Percentiles rank a stretch among this genome's conserved stretches.
phyloP scores from a whole-genome alignment of 2,888 invertebrate species.

The Mythimna loreyi region DNA sequence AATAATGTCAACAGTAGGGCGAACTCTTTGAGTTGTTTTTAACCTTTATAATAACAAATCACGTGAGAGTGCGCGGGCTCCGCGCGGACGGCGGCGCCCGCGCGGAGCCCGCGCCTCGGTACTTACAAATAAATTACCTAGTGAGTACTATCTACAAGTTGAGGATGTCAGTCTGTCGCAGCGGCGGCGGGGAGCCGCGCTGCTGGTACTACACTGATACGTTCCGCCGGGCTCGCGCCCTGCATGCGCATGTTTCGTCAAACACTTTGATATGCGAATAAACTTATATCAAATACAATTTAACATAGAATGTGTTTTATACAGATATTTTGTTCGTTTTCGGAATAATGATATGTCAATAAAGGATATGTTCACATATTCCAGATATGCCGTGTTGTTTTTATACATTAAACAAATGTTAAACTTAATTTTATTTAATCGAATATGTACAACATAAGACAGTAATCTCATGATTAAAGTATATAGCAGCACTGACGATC shows the following conservation, averaged over 20 bases:
- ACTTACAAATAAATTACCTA: conserved; percentile 80
- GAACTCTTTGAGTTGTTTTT: conserved; percentile 88
- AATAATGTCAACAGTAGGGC: conserved; percentile 88
- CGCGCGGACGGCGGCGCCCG: neutral
- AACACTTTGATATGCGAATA: conserved; percentile 11
- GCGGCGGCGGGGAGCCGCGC: conserved; percentile 43
- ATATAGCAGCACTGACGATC: neutral
- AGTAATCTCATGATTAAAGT: neutral
- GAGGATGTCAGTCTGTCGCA: conserved; percentile 78
- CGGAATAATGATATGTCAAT: conserved; percentile 22
- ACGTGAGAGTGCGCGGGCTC: conserved; percentile 65
- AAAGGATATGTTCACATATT: neutral
- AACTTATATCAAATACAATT: neutral
- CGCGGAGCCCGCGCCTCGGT: conserved; percentile 31
- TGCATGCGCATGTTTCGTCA: conserved; percentile 30
- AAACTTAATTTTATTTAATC: neutral
- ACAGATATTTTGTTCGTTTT: neutral
- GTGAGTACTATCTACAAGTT: conserved; percentile 77
- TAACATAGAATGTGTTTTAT: neutral
- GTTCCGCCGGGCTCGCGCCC: conserved; percentile 20
- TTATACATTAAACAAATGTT: neutral
- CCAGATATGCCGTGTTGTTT: neutral
- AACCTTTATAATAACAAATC: conserved; percentile 86
- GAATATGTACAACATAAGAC: neutral
- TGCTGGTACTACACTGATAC: conserved; percentile 47